Evolutionary conservation across 35 echinoderm and acorn worm genomes (phyloP), one percentile per base, ranked within the genome.

Genomic region (Amphiura filiformis): DNA sequence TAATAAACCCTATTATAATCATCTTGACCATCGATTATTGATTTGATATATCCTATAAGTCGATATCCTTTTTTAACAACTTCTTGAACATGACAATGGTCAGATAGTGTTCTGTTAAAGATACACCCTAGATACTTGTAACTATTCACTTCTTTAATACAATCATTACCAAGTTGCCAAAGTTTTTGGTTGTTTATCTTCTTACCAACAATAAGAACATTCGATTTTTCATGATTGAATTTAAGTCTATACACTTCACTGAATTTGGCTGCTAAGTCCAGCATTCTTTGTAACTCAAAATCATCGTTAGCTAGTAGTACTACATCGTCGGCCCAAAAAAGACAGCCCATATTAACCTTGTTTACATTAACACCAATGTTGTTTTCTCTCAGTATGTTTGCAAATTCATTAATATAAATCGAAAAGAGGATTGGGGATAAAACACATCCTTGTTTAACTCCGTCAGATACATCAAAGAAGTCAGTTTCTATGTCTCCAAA

Each of bases 1-100:
- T 80, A 80, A 26, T 12, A 80, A 80, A 80, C 38, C 31, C 78
- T 80, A 80, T 36, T 80, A 36, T 35, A 80, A 80, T 80, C 3
- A 37, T 80, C 78, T 80, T 80, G 78, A 5, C 4, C 34, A 13
- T 39, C 38, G 35, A 80, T 80, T 11, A 80, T 80, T 4, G 78
- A 80, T 80, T 39, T 34, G 15, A 80, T 80, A 80, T 80, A 80
- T 13, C 34, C 78, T 4, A 80, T 80, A 4, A 34, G 17, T 34
- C 34, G 2, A 34, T 80, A 35, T 32, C 34, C 17, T 36, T 36
- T 36, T 36, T 80, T 80, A 7, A 77, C 4, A 7, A 77, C 75
- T 11, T 77, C 75, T 12, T 77, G n/a, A 34, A 80, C 35, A 36
- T 80, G 78, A 32, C 31, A 34, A 39, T 80, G 34, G 31, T 80